Evolutionary conservation across 2,797 vertebrate species (phyloP), one percentile per base, ranked within the genome.

Genomic region (Hoplostethus mediterraneus): DNA sequence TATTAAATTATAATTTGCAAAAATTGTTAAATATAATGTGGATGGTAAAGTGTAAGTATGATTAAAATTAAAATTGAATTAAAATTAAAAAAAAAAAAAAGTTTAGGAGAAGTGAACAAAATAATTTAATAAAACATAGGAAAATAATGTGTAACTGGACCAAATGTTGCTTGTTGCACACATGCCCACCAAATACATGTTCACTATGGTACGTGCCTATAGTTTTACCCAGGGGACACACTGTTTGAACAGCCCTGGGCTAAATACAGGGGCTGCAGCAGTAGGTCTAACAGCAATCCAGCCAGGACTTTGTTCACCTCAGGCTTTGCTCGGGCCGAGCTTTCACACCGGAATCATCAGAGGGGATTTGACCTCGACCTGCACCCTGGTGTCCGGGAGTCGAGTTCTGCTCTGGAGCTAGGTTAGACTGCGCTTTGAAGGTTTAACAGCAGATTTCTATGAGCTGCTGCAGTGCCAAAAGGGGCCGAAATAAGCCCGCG

Each of bases 351-450:
- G n/a, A 13, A 30, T 14, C 30, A 76, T 83, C 69, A 74, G 77
- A 80, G 79, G 72, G 59, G 68, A 73, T 85, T 61, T 82, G 60
- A 74, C 82, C 85, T 78, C 83, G 83, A 87, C 81, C 75, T 81
- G 56, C 51, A 73, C 84, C 74, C 64, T 63, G 56, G 72, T 21
- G 21, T 21, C 21, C 21, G 83, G 65, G 45, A 75, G 73, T 71
- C 12, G 60, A 68, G 14, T 52, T 58, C 55, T 79, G 48, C 77
- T 71, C 44, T 21, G 16, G 73, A 36, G 70, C 77, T 11, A 3
- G 44, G 36, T 10, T 63, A 44, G 33, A 61, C 8, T 45, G 11
- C 47, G 21, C 48, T 71, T 42, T 66, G 17, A 74, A 82, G 70
- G 54, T 80, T 59, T 31, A 56, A 67, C 55, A 59, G 64, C 55